Conservation (phyloP, 2,797 vertebrate genomes). For the Sciurus vulgaris region DNA sequence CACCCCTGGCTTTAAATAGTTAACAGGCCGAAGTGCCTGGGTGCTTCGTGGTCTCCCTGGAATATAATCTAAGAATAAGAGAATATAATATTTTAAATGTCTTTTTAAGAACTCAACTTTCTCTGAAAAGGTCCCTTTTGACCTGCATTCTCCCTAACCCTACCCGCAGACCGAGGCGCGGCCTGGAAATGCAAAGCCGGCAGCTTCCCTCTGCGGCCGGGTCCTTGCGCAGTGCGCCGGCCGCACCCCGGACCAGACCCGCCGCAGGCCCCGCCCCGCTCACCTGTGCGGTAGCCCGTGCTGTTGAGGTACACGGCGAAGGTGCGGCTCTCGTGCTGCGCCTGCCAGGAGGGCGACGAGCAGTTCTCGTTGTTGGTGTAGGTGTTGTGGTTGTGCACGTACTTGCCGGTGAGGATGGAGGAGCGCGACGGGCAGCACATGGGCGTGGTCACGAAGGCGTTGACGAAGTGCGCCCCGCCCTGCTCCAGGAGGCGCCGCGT, state of each 20-base stretch:
- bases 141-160: no score
- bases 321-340: slow-evolving; percentile 94
- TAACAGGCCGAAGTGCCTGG: accelerated
- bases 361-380: slow-evolving; percentile 99
- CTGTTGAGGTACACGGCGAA: slow-evolving; percentile 97
- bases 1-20: not conserved
- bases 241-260: no score
- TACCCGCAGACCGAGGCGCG: no score
- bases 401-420: slow-evolving; percentile 97
- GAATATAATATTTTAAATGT: not conserved
- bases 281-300: slow-evolving; percentile 97
- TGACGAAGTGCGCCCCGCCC: slow-evolving; percentile 97
- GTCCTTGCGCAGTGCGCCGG: no score
- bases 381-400: slow-evolving; percentile 98
- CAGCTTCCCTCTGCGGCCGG: no score
- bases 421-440: slow-evolving; percentile 99
- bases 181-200: no score
- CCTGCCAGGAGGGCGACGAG: slow-evolving; percentile 97
- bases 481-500: slow-evolving; percentile 91
- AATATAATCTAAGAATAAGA: not conserved
- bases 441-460: slow-evolving; percentile 97
- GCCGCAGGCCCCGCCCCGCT: slow-evolving; percentile 38
- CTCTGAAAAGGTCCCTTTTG: not conserved
- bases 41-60: not conserved
- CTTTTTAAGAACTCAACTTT: not conserved